These are phyloP conservation scores for Pararge aegeria DNA, from an alignment of 1,140 invertebrate species.

Conservation along the genomic window DNA sequence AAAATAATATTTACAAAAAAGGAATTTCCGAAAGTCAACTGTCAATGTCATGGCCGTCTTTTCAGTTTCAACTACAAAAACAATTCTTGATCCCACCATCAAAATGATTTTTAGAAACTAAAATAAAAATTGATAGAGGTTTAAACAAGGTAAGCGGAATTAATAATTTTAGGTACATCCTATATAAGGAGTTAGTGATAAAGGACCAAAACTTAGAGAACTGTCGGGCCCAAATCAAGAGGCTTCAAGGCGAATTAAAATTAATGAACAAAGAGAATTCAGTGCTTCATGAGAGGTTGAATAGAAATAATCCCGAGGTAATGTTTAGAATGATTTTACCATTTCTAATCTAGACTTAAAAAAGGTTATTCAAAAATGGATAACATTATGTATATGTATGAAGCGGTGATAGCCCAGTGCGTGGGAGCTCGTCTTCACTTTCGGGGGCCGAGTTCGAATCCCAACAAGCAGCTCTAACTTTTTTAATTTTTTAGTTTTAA, in stretches of 20 bases:
- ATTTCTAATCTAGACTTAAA: neutral
- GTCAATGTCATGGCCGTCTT: neutral
- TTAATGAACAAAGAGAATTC: constrained; percentile 62
- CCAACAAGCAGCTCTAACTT: too few relatives aligned
- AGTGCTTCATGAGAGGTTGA: constrained; percentile 54
- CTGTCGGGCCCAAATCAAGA: constrained; percentile 58
- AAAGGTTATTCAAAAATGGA: neutral
- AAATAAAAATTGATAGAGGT: constrained; percentile 34
- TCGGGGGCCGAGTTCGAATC: too few relatives aligned
- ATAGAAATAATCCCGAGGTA: constrained; percentile 64
- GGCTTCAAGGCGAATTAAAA: constrained; percentile 64
- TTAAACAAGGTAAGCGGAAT: constrained; percentile 42
- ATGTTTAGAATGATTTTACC: neutral
- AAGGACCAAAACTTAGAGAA: constrained; percentile 69
- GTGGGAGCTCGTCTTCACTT: too few relatives aligned
- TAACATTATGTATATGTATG: neutral
- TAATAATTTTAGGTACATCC: constrained; percentile 52
- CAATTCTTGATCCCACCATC: too few relatives aligned
- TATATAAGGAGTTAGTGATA: constrained; percentile 69
- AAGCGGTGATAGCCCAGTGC: too few relatives aligned
- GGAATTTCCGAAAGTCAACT: neutral
- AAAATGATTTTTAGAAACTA: neutral
- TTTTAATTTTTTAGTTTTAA: too few relatives aligned
- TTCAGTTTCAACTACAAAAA: too few relatives aligned
- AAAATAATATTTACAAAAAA: neutral